Percentiles rank a stretch among this genome's conserved stretches.
phyloP scores from a whole-genome alignment of 2,888 invertebrate species.

The Netelia fuscicornis region DNA sequence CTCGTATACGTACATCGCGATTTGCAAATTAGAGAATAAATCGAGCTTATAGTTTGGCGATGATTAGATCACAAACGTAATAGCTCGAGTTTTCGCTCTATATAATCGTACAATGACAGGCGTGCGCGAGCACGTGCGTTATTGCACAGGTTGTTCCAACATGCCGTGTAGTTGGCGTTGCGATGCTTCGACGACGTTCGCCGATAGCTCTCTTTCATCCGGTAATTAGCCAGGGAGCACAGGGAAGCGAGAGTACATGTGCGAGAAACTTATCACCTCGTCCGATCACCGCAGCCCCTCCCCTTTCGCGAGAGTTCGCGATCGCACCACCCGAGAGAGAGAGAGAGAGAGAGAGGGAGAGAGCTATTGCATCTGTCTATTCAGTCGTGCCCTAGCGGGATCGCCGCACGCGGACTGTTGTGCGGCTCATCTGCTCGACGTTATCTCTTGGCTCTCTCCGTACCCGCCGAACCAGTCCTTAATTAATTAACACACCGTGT shows the following conservation, averaged over 20 bases:
- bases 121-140: constrained; percentile 10
- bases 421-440: constrained; percentile 61
- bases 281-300: constrained; percentile 73
- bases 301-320: constrained; percentile 44
- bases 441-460: constrained; percentile 32
- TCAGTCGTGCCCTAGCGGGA: constrained; percentile 69
- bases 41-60: constrained; percentile 59
- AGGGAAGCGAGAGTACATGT: constrained; percentile 34
- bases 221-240: constrained; percentile 81
- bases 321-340: constrained; percentile 56
- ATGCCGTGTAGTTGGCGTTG: constrained; percentile 36
- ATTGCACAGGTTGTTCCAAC: constrained; percentile 24
- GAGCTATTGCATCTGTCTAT: constrained; percentile 57
- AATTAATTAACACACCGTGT: constrained; percentile 82
- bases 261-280: constrained; percentile 79
- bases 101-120: constrained; percentile 62
- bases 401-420: constrained; percentile 49
- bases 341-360: no score
- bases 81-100: constrained; percentile 40
- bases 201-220: constrained; percentile 80
- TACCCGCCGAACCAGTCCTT: constrained; percentile 73
- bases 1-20: constrained; percentile 7
- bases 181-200: constrained; percentile 67
- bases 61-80: constrained; percentile 65
- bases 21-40: constrained; percentile 66